These are phyloP conservation scores for Spongilla lacustris DNA, from an alignment of 37 sponge, comb jelly and placozoan species.

Conservation along the genomic window DNA sequence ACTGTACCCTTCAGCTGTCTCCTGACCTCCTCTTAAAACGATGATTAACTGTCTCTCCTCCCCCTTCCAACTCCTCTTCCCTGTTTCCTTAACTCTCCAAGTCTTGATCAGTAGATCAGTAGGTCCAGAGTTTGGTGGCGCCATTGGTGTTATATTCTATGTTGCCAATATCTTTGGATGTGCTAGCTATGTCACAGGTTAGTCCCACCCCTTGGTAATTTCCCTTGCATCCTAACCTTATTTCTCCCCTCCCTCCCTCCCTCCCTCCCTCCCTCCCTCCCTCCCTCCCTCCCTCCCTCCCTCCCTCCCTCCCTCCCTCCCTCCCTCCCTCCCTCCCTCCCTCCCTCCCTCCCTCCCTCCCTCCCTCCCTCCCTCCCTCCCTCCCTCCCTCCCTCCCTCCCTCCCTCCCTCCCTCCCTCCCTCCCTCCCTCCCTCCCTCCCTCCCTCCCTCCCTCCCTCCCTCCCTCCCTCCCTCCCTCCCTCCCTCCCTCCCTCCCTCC, in stretches of 20 bases:
- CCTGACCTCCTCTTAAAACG: too few species aligned
- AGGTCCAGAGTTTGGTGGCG: slow-evolving; percentile 97
- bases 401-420: background rate
- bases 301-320: background rate
- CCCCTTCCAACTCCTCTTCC: background rate
- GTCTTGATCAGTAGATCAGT: slow-evolving; percentile 92
- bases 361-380: background rate
- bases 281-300: background rate
- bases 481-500: background rate
- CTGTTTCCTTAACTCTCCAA: slow-evolving; percentile 14
- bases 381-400: background rate
- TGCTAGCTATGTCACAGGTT: slow-evolving; percentile 87
- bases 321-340: background rate
- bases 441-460: background rate
- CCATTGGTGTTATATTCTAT: slow-evolving; percentile 97
- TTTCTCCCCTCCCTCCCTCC: background rate
- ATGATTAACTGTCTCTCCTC: too few species aligned
- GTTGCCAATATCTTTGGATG: slow-evolving; percentile 96
- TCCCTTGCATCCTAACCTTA: background rate
- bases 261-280: background rate
- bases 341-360: background rate
- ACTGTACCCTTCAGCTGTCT: too few species aligned
- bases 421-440: background rate
- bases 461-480: background rate
- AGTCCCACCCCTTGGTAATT: background rate